A percentile compares a stretch with the other conserved stretches of the same genome.
Evolutionary conservation across 2,888 invertebrate genomes (phyloP).

Genomic region (Erynnis tages): DNA sequence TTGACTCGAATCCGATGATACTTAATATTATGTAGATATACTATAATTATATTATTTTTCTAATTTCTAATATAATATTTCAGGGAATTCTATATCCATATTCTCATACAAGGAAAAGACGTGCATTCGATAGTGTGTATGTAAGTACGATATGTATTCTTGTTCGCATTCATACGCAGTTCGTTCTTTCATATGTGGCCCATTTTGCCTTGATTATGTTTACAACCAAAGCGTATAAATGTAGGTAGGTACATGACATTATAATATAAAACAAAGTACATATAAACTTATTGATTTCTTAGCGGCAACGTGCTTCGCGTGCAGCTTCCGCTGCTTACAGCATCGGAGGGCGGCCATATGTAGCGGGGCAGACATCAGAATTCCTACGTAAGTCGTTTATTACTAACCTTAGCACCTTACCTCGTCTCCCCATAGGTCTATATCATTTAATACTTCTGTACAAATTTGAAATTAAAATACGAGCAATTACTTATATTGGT

Average conservation of each 20-base stretch:
- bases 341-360: constrained; percentile 61
- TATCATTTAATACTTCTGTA: too few relatives aligned
- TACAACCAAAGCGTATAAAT: too few relatives aligned
- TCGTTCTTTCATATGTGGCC: too few relatives aligned
- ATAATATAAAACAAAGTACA: too few relatives aligned
- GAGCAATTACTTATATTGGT: too few relatives aligned
- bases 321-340: constrained; percentile 65
- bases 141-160: constrained; percentile 62
- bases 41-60: neutral
- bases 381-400: constrained; percentile 57
- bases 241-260: too few relatives aligned
- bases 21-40: too few relatives aligned
- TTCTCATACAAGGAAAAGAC: constrained; percentile 67
- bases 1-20: too few relatives aligned
- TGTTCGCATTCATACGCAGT: too few relatives aligned
- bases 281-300: neutral
- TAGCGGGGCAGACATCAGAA: constrained; percentile 70
- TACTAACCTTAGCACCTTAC: neutral
- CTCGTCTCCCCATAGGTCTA: too few relatives aligned
- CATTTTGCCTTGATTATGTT: too few relatives aligned
- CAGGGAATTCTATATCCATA: constrained; percentile 76
- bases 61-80: constrained; percentile 27
- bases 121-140: constrained; percentile 58
- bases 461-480: too few relatives aligned
- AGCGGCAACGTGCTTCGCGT: constrained; percentile 62